Evolutionary conservation across 2,888 invertebrate genomes (phyloP), one percentile per base, ranked within the genome.

Genomic region (Acrobasis suavella): DNA sequence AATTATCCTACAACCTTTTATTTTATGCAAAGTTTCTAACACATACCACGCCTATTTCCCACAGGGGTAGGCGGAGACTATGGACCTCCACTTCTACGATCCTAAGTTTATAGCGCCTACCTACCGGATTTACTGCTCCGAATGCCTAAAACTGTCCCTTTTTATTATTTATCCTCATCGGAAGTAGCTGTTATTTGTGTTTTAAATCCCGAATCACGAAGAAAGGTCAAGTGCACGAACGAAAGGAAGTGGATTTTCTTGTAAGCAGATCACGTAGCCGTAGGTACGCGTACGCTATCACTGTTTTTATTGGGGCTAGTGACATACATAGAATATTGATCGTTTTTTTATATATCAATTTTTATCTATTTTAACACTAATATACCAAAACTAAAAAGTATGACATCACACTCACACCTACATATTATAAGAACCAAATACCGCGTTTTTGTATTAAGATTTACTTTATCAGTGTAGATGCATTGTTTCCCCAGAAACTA

Each of bases 191-290:
- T 46, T 56, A 54, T 14, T 56, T 56, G 14, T 22, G 12, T 56
- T 56, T n/a, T 42, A n/a, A 56, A 14, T 46, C 17, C 42, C 56
- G n/a, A 7, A 56, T 56, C 56, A 56, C 56, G 56, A 56, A 56
- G 39, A 56, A 56, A 56, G 56, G 56, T 56, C 56, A 56, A 56
- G 56, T 56, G 22, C 56, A 16, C 56, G 56, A 22, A 17, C 22
- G 42, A 22, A 56, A 12, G 56, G 42, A 42, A 56, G 56, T 42
- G 12, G 12, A 2, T 39, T n/a, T 55, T 55, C 42, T 42, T 1
- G 56, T 42, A 42, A 56, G 17, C 16, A 12, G 2, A 22, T 42
- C 42, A 42, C 42, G 22, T 42, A 42, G 12, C 22, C 42, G 22
- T 42, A 42, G 12, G 42, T 39, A 10, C 46, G 46, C 46, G 46